phyloP scores from a whole-genome alignment of 2,888 invertebrate species.

The Terebella lapidaria region DNA sequence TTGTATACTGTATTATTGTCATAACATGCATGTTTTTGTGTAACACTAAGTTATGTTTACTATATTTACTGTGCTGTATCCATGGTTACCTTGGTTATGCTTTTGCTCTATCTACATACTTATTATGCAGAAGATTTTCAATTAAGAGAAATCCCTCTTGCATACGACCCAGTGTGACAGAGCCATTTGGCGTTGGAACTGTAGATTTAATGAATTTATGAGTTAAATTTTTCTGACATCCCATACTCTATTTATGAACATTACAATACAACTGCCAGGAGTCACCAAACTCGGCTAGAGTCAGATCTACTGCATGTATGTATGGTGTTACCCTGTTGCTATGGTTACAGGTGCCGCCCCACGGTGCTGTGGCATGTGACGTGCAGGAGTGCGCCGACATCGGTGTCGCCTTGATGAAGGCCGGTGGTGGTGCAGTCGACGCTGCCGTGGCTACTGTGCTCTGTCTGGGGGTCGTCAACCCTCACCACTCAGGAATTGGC shows the following conservation, averaged over 20 bases:
- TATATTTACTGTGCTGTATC: too few relatives aligned
- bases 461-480: slow-evolving; percentile 69
- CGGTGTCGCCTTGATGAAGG: slow-evolving; percentile 65
- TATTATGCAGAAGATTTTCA: too few relatives aligned
- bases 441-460: slow-evolving; percentile 70
- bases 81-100: too few relatives aligned
- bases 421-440: slow-evolving; percentile 72
- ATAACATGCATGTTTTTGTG: too few relatives aligned
- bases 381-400: slow-evolving; percentile 67
- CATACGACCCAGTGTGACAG: too few relatives aligned
- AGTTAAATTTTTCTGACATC: not conserved
- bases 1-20: not conserved
- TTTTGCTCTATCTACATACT: too few relatives aligned
- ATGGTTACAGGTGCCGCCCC: slow-evolving; percentile 62
- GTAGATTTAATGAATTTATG: not conserved
- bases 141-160: too few relatives aligned
- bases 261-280: too few relatives aligned
- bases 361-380: slow-evolving; percentile 72
- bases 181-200: not conserved
- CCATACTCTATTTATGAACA: not conserved
- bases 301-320: too few relatives aligned
- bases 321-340: not conserved
- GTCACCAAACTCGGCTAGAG: too few relatives aligned
- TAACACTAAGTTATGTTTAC: too few relatives aligned
- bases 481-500: slow-evolving; percentile 71